Evolutionary conservation across 2,888 invertebrate species (phyloP).

Genomic region (Idaea straminata): DNA sequence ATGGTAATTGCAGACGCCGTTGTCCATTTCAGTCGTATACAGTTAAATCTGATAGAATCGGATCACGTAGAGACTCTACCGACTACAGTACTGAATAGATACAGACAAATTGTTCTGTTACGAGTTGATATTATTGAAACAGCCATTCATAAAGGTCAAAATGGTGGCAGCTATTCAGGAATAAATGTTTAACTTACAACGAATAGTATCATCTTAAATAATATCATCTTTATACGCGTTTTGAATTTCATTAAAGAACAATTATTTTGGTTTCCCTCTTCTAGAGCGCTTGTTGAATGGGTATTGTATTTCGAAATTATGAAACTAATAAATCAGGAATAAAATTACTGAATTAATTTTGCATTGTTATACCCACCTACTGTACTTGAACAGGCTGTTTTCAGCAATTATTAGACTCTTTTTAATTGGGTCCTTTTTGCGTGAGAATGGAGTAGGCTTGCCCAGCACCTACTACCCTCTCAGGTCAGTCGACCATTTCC

Average conservation of each 20-base stretch:
- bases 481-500: too few species aligned
- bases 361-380: too few species aligned
- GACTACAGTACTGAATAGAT: neutral
- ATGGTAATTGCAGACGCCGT: conserved; percentile 51
- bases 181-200: neutral
- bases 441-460: too few species aligned
- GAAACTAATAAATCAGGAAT: neutral
- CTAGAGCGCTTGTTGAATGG: neutral
- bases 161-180: neutral
- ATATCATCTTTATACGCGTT: neutral
- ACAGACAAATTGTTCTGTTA: neutral
- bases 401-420: too few species aligned
- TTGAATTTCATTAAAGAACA: neutral
- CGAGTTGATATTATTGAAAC: neutral
- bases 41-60: conserved; percentile 43
- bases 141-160: neutral
- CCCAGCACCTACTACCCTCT: too few species aligned
- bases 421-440: too few species aligned
- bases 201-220: neutral
- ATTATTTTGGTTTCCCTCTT: neutral
- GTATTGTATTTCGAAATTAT: neutral
- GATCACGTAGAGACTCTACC: conserved; percentile 31
- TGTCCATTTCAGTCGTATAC: conserved; percentile 42
- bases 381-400: too few species aligned
- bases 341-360: neutral